Conservation (phyloP, 2,888 invertebrate species). For the Dinocampus coccinellae region DNA sequence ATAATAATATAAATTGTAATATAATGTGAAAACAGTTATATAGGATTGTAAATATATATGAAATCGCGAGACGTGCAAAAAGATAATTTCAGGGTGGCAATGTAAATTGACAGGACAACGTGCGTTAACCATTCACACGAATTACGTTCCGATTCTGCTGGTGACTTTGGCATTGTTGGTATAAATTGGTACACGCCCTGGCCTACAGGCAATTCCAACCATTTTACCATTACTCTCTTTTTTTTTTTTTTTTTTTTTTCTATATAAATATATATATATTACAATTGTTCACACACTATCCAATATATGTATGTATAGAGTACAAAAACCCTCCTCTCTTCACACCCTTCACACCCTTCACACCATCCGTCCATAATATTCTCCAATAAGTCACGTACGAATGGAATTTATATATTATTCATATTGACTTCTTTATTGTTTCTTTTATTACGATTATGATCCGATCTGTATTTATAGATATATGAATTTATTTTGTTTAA, state of each 20-base stretch:
- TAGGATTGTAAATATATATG: conserved; percentile 49
- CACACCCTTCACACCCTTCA: background rate
- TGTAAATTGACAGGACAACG: conserved; percentile 68
- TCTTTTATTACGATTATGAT: background rate
- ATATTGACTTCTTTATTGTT: background rate
- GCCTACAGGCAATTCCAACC: conserved; percentile 46
- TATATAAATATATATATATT: conserved; percentile 32
- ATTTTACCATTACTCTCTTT: conserved; percentile 36
- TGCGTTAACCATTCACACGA: conserved; percentile 65
- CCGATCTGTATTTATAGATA: background rate
- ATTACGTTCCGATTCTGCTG: conserved; percentile 68
- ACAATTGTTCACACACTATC: conserved; percentile 34
- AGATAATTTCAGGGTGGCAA: conserved; percentile 65
- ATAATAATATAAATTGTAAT: background rate
- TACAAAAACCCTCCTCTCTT: conserved; percentile 28
- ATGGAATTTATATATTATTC: conserved; percentile 14
- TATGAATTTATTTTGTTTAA: background rate
- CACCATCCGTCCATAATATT: conserved; percentile 43
- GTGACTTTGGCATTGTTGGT: conserved; percentile 69
- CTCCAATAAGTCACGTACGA: conserved; percentile 51
- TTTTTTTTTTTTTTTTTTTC: conserved; percentile 39
- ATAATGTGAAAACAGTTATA: background rate
- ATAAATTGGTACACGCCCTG: conserved; percentile 69
- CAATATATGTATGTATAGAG: background rate
- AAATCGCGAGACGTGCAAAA: conserved; percentile 50